These are phyloP conservation scores for Lathamus discolor DNA, from an alignment of 2,113 vertebrate species.

Conservation along the genomic window DNA sequence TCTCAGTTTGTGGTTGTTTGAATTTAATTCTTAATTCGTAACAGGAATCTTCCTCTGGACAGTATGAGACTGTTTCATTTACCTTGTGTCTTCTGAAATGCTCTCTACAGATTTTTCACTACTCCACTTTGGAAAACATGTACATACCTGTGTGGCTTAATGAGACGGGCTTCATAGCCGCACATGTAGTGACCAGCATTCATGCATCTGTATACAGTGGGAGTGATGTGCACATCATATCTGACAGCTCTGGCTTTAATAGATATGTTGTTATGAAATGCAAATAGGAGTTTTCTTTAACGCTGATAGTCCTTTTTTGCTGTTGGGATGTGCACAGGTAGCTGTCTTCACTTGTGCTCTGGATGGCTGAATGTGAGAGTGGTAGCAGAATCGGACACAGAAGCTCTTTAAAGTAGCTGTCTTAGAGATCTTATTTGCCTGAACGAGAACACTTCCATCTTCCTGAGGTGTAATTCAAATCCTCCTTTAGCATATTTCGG, in stretches of 20 bases:
- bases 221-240: rapidly evolving
- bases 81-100: background rate
- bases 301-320: background rate
- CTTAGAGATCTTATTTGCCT: background rate
- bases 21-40: background rate
- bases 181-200: rapidly evolving
- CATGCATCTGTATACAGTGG: rapidly evolving
- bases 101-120: background rate
- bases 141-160: background rate
- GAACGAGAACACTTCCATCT: background rate
- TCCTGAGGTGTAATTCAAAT: background rate
- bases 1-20: background rate
- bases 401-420: background rate
- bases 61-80: background rate
- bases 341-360: background rate
- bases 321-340: too few species aligned
- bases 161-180: background rate
- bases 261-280: rapidly evolving
- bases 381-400: background rate
- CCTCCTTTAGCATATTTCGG: rapidly evolving
- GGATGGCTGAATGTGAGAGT: background rate
- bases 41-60: background rate
- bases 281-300: background rate
- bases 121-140: background rate
- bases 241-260: background rate